Evolutionary conservation across 1,140 invertebrate genomes (phyloP).

Genomic region (Trachymyrmex septentrionalis): DNA sequence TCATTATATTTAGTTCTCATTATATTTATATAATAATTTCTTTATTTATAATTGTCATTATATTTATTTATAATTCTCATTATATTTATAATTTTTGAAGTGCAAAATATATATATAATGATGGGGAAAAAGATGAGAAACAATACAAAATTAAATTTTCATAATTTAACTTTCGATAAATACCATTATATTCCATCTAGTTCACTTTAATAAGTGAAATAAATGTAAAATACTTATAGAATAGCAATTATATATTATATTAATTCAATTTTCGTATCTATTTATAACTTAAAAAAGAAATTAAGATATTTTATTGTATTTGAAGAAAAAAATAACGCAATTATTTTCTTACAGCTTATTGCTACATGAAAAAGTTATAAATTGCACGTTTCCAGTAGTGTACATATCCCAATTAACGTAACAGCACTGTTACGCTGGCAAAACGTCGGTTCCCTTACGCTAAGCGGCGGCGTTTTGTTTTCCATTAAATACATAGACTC

Average conservation of each 20-base stretch:
- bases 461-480: slow-evolving; percentile 54
- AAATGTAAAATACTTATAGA: neutral
- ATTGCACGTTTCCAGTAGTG: neutral
- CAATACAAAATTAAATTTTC: slow-evolving; percentile 6
- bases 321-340: neutral
- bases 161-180: neutral
- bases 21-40: too few relatives aligned
- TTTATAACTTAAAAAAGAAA: neutral
- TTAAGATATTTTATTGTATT: neutral
- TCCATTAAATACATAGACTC: slow-evolving; percentile 44
- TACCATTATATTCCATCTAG: neutral
- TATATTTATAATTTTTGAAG: neutral
- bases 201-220: neutral
- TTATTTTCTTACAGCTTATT: neutral
- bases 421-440: neutral
- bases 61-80: too few relatives aligned
- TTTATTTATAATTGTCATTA: too few relatives aligned
- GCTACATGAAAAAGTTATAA: neutral
- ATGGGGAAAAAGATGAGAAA: neutral
- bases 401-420: slow-evolving; percentile 24
- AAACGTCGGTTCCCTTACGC: slow-evolving; percentile 7
- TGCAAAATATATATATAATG: neutral
- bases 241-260: too few relatives aligned
- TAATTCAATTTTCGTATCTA: neutral
- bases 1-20: too few relatives aligned